Base-by-base conservation (phyloP, 1,140 invertebrate genomes). In the Lepidostoma basale region DNA sequence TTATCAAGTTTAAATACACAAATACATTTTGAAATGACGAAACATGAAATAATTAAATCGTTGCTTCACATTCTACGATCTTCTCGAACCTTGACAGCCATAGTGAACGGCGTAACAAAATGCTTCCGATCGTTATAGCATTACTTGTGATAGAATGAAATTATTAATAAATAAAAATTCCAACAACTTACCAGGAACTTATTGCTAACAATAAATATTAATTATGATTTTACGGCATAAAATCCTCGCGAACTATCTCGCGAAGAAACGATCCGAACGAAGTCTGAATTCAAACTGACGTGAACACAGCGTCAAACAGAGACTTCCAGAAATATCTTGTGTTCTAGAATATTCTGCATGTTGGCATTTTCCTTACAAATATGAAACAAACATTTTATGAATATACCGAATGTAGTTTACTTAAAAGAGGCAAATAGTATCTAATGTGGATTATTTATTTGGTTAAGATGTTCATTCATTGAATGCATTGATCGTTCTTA, bases 1-100 rank as follows among this genome's bases (percentile, higher is more conserved):
- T 56, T 33, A 30, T 16, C 14, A 18, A 10, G 18, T 33, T 18
- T 14, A 33, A 36, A 33, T 56, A 18, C 5, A 22, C 26, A 28
- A 42, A 42, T 14, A 23, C 56, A 26, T 40, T 16, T 42, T 60
- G 12, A 16, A 22, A 60, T 60, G 56, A 60, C 56, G 39, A 40
- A 40, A 60, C 39, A 40, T 40, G 36, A 60, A 60, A 60, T 40
- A 25, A 42, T 25, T 42, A n/a, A 30, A 36, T 26, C 25, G 42
- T 5, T 47, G 25, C 25, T 20, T 47, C 4, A 4, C 23, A 49
- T 64, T 64, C 62, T 64, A 54, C 40, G 28, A 63, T 63, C 40
- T 63, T 63, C 62, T 63, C 12, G 62, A 49, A 63, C 62, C 62
- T 63, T 63, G 62, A 63, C 62, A 63, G 62, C 20, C 62, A 28